phyloP scores from a whole-genome alignment of 2,888 invertebrate genomes.

The Apodemia duryi region DNA sequence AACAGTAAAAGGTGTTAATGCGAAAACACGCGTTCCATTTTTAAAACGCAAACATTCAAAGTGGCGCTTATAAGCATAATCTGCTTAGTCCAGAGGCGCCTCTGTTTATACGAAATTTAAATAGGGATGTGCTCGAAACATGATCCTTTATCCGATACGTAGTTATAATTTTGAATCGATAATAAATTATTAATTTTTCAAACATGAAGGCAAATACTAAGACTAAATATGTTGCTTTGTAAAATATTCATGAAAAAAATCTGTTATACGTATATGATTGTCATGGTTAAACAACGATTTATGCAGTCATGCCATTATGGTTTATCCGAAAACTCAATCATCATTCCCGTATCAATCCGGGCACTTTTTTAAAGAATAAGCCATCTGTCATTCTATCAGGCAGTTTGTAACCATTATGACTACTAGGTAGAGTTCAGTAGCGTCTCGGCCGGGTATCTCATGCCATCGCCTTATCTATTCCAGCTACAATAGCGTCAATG shows the following conservation, averaged over 20 bases:
- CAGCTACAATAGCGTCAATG: no score
- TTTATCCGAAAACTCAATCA: no score
- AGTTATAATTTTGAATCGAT: neutral
- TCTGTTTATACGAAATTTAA: conserved; percentile 46
- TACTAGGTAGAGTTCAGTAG: no score
- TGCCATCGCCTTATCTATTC: no score
- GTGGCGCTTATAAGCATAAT: conserved; percentile 64
- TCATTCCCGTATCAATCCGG: no score
- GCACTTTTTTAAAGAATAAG: no score
- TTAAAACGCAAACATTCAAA: conserved; percentile 60
- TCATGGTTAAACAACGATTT: no score
- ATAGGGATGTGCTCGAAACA: neutral
- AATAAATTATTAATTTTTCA: neutral
- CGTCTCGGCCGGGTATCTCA: no score
- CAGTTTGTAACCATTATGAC: no score
- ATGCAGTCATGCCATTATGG: no score
- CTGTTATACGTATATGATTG: no score
- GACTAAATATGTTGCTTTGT: neutral
- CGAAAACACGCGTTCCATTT: conserved; percentile 66
- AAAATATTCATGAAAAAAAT: neutral
- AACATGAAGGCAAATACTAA: neutral
- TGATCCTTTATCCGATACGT: neutral
- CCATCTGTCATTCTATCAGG: no score
- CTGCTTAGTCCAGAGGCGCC: conserved; percentile 63
- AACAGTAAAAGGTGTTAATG: conserved; percentile 76